phyloP scores from a whole-genome alignment of 1,140 invertebrate genomes.

The Bombus picipes region DNA sequence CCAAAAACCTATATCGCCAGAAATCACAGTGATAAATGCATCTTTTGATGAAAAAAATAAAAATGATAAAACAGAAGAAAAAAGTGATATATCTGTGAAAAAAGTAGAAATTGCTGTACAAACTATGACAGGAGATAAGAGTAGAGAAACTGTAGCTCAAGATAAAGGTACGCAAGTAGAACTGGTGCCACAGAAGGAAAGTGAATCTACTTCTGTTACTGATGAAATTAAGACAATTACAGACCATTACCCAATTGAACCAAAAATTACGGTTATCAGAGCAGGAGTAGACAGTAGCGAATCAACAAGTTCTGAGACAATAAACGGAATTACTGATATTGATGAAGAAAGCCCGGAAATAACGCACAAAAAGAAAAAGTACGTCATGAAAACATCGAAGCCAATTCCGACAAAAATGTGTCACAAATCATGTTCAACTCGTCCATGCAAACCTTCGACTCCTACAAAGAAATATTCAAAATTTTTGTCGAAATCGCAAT shows the following conservation, averaged over 20 bases:
- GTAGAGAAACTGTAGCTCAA: conserved; percentile 48
- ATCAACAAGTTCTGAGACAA: conserved; percentile 61
- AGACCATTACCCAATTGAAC: conserved; percentile 68
- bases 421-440: conserved; percentile 63
- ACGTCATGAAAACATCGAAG: conserved; percentile 29
- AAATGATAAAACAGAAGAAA: conserved; percentile 49
- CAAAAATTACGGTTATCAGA: conserved; percentile 72
- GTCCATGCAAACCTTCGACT: conserved; percentile 53
- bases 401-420: conserved; percentile 39
- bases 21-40: conserved; percentile 77
- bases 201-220: background rate
- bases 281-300: conserved; percentile 68
- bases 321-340: conserved; percentile 73
- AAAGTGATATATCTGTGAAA: conserved; percentile 41
- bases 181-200: conserved; percentile 23
- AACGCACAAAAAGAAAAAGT: conserved; percentile 68
- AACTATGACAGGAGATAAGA: conserved; percentile 54
- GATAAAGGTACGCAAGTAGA: conserved; percentile 77
- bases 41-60: conserved; percentile 59
- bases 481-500: conserved; percentile 50
- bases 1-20: conserved; percentile 60
- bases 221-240: background rate
- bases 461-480: conserved; percentile 59
- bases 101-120: conserved; percentile 73
- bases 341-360: conserved; percentile 69